Evolutionary conservation across 2,797 vertebrate species (phyloP), one percentile per base, ranked within the genome.

Genomic region (Spondyliosoma cantharus): DNA sequence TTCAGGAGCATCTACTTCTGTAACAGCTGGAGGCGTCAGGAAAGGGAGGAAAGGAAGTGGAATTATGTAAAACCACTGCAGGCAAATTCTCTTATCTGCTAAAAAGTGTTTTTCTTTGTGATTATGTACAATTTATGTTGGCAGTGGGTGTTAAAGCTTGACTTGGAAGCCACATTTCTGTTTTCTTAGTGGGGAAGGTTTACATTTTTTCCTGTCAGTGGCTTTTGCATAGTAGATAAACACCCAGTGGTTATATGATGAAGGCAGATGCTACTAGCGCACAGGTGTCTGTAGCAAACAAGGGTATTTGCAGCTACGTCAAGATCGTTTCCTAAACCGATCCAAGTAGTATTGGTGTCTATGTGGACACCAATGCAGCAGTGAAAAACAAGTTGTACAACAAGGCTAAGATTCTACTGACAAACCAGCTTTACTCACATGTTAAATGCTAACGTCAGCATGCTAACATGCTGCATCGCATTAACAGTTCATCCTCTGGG

Each of bases 1-100:
- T 80, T 85, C 73, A 76, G 75, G 56, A 74, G 71, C 60, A 48
- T 74, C 66, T 60, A 54, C 72, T 71, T 66, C 53, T 87, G 53
- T 50, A 50, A 50, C 70, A 77, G 68, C 77, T 80, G 73, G 42
- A 67, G 66, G 78, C 7, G 0, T 42, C 22, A 37, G 45, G 45
- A 81, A 56, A 69, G 45, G 2, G 1, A 73, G 46, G 6, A 19
- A 75, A 24, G n/a, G 14, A 32, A 68, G 22, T 45, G 24, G 29
- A 83, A 24, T 59, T 3, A 61, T n/a, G 19, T 67, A 22, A 64
- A 71, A 65, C 66, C 29, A 37, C 32, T 37, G 16, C 32, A 5
- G 60, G 29, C 54, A 52, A 64, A 52, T 46, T 69, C 37, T 67
- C 13, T 65, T 46, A 61, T 52, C 52, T 54, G 32, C 22, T 9